Evolutionary conservation across 2,797 vertebrate genomes (phyloP), one percentile per base, ranked within the genome.

Genomic region (Macrochelys suwanniensis): DNA sequence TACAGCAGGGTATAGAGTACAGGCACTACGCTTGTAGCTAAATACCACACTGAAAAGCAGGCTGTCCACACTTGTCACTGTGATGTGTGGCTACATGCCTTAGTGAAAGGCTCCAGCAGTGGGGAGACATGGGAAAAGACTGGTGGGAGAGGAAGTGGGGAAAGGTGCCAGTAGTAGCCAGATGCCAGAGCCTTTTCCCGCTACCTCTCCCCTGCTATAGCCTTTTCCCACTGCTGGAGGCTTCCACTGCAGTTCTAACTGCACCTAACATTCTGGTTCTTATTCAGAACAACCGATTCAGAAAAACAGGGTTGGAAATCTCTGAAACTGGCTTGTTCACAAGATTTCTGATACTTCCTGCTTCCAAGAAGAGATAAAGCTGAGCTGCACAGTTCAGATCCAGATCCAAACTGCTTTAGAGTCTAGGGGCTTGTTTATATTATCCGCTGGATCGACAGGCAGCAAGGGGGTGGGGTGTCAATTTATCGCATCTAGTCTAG

Each of bases 281-380:
- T 91, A 33, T 88, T 77, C 54, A 87, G 82, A 88, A 82, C 3
- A 0, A 17, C 53, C 77, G 77, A 21, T 81, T 93, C 79, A 86
- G 89, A 33, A 93, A 93, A 93, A 57, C 33, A 74, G 25, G 33
- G 68, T 21, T 61, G 94, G 74, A 95, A 89, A 89, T 88, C 85
- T 88, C 79, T 82, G 51, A 93, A 88, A 1, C 68, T 51, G 37
- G 19, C 21, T 88, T 13, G 59, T 16, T 53, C 6, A 88, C 84
- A 96, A 76, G 9, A 65, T 49, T 91, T 96, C 74, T 80, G 84
- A 89, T 74, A 11, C 28, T 21, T 87, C 89, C 86, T 88, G 95
- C 92, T 88, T 89, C 42, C 78, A 94, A 94, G 77, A 11, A 89
- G 89, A 92, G 51, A 31, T 7, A 91, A 85, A 57, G 16, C 77